Evolutionary conservation across 2,113 vertebrate species (phyloP).

Genomic region (Elephantulus edwardii): DNA sequence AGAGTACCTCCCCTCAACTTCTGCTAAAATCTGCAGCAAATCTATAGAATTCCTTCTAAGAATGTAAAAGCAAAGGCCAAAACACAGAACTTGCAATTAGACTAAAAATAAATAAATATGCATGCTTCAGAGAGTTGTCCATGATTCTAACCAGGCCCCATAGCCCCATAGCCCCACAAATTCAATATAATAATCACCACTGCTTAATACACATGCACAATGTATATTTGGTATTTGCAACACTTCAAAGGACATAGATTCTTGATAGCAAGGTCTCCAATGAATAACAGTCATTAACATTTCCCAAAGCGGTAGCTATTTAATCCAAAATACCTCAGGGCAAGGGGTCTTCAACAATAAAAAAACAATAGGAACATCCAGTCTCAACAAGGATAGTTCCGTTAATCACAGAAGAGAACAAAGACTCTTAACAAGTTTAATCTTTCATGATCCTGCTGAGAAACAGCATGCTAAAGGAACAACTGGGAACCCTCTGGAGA

Average conservation of each 20-base stretch:
- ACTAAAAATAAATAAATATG: constrained; percentile 28
- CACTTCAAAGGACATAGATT: constrained; percentile 50
- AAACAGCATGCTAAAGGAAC: constrained; percentile 27
- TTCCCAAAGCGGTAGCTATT: constrained; percentile 1
- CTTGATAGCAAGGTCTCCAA: constrained; percentile 12
- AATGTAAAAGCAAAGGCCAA: neutral
- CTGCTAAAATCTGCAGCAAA: neutral
- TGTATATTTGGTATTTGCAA: neutral
- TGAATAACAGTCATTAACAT: constrained; percentile 60
- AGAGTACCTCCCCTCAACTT: neutral
- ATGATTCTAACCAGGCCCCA: neutral
- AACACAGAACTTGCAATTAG: neutral
- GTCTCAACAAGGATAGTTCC: neutral
- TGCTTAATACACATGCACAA: neutral
- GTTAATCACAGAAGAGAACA: constrained; percentile 34
- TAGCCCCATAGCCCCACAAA: neutral
- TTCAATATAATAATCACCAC: neutral
- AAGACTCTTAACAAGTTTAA: neutral
- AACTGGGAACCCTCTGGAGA: neutral
- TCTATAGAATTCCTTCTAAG: neutral
- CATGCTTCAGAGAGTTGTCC: neutral
- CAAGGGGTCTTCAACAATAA: constrained; percentile 6
- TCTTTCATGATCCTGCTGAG: neutral
- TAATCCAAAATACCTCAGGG: constrained; percentile 48
- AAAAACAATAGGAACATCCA: constrained; percentile 10